Evolutionary conservation across 2,797 vertebrate species (phyloP).

Genomic region (Notolabrus celidotus): DNA sequence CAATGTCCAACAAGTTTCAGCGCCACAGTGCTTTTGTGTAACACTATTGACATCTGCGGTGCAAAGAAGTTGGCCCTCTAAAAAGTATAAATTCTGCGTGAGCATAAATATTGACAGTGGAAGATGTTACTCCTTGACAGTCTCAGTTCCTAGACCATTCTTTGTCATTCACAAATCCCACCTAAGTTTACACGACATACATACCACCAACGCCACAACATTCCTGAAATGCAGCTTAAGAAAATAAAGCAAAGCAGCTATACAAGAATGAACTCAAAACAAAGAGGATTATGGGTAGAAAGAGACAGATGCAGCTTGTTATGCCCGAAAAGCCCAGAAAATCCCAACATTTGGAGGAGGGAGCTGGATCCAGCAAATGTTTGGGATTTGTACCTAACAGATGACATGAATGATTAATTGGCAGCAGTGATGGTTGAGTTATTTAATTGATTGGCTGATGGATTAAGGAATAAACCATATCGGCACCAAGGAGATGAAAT

Average conservation of each 20-base stretch:
- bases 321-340: slow-evolving; percentile 28
- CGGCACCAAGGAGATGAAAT: neutral
- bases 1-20: too few relatives aligned
- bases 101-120: too few relatives aligned
- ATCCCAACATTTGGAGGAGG: slow-evolving; percentile 41
- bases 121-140: too few relatives aligned
- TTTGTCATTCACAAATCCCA: neutral
- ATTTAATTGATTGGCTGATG: slow-evolving; percentile 11
- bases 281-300: slow-evolving; percentile 41
- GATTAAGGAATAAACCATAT: slow-evolving; percentile 7
- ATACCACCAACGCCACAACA: neutral
- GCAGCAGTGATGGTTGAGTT: neutral
- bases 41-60: too few relatives aligned
- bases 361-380: slow-evolving; percentile 26
- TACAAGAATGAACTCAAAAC: slow-evolving; percentile 12
- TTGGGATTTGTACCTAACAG: slow-evolving; percentile 52
- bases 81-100: too few relatives aligned
- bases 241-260: slow-evolving; percentile 21
- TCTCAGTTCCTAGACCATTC: too few relatives aligned
- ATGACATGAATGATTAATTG: slow-evolving; percentile 46
- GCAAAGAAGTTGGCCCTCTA: too few relatives aligned
- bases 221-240: neutral
- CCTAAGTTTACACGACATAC: neutral
- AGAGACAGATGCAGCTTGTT: slow-evolving; percentile 53
- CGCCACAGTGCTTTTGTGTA: too few relatives aligned